Evolutionary conservation across 2,113 vertebrate species (phyloP).

Genomic region (Dicerorhinus sumatrensis): DNA sequence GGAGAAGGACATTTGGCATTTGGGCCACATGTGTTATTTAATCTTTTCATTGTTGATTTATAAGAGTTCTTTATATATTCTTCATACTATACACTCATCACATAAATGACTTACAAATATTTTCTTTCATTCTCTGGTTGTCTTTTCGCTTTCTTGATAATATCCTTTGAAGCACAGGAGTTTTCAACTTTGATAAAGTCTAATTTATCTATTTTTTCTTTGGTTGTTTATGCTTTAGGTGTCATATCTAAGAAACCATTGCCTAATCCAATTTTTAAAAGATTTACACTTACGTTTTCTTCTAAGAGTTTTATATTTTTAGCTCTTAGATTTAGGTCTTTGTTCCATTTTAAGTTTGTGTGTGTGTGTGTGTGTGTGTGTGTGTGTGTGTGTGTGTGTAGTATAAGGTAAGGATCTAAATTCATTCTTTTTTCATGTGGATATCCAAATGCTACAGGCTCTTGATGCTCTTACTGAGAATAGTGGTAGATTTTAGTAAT

Average conservation of each 20-base stretch:
- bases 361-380: neutral
- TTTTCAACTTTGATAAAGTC: neutral
- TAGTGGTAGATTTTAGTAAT: neutral
- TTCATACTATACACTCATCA: neutral
- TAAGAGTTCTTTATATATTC: neutral
- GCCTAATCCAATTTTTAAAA: neutral
- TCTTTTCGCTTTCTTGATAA: neutral
- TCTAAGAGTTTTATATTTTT: neutral
- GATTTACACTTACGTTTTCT: neutral
- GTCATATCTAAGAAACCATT: neutral
- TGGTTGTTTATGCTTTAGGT: neutral
- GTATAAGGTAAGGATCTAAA: neutral
- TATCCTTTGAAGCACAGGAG: neutral
- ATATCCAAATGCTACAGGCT: neutral
- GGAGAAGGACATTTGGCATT: neutral
- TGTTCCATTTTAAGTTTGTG: neutral
- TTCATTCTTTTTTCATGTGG: neutral
- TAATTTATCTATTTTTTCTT: neutral
- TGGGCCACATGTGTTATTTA: too few relatives aligned
- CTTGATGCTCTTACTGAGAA: neutral
- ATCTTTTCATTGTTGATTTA: neutral
- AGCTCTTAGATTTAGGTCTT: neutral
- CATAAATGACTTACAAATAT: neutral
- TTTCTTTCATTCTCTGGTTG: neutral
- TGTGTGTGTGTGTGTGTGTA: neutral